These are phyloP conservation scores for Achatina immaculata DNA, from an alignment of 1,140 invertebrate genomes.

Conservation along the genomic window DNA sequence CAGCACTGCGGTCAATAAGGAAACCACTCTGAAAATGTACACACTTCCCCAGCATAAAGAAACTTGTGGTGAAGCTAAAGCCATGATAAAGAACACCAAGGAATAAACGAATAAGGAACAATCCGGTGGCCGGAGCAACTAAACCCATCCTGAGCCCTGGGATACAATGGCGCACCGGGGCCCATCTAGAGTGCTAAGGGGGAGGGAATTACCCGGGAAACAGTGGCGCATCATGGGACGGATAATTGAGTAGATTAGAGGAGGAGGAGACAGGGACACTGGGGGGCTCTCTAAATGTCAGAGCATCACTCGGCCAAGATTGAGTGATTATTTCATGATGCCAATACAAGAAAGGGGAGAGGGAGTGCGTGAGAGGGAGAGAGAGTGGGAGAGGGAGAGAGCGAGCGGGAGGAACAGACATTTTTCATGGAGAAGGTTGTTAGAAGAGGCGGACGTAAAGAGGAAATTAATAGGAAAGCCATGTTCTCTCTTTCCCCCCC, in stretches of 20 bases:
- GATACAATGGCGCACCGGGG: background rate
- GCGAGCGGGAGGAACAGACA: too few species aligned
- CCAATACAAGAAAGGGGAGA: background rate
- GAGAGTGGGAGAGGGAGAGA: background rate
- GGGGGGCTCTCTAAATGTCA: constrained; percentile 24
- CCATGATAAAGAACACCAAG: too few species aligned
- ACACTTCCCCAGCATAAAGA: too few species aligned
- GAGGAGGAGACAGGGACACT: background rate
- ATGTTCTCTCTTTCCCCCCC: background rate
- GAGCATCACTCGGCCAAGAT: constrained; percentile 27
- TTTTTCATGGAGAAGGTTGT: too few species aligned
- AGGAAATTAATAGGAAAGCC: constrained; percentile 6
- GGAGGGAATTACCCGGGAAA: constrained; percentile 15
- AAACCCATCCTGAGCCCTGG: background rate
- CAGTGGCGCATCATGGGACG: constrained; percentile 11
- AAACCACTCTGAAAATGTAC: too few species aligned
- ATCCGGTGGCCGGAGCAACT: background rate
- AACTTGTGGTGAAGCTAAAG: too few species aligned
- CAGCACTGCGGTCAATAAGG: too few species aligned
- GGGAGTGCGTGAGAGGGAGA: background rate
- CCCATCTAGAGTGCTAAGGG: background rate
- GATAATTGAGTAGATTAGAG: constrained; percentile 31
- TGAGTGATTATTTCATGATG: constrained; percentile 23
- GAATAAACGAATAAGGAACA: background rate
- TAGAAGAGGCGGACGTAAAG: too few species aligned